These are phyloP conservation scores for Harpagifer antarcticus DNA, from an alignment of 2,797 vertebrate species.

Conservation along the genomic window DNA sequence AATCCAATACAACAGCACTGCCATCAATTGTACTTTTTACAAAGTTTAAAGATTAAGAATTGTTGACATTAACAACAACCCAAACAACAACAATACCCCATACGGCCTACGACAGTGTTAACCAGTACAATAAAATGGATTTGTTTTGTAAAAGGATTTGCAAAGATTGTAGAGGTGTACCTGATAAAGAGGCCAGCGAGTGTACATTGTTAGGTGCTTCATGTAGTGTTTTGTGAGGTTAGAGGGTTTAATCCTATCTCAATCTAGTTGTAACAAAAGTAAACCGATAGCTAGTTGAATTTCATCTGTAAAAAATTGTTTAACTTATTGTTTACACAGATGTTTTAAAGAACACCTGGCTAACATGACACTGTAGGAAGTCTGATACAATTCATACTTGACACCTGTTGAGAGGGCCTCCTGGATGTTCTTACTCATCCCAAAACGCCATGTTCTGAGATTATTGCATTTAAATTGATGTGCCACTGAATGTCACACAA, in stretches of 20 bases:
- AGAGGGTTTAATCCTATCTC: neutral
- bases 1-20: neutral
- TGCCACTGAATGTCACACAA: neutral
- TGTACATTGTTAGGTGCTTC: neutral
- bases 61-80: too few species aligned
- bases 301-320: neutral
- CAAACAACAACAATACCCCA: too few species aligned
- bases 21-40: too few species aligned
- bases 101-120: neutral
- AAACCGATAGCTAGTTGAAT: neutral
- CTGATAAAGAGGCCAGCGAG: neutral
- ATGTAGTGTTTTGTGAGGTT: neutral
- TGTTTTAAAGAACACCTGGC: neutral
- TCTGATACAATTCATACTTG: neutral
- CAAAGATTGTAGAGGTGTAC: neutral
- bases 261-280: neutral
- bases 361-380: neutral
- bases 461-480: neutral
- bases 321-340: neutral
- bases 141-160: neutral
- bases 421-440: too few species aligned
- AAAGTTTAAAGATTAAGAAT: too few species aligned
- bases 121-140: too few species aligned
- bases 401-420: too few species aligned
- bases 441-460: too few species aligned